Evolutionary conservation across 1,140 invertebrate genomes (phyloP), one percentile per base, ranked within the genome.

Genomic region (Harpegnathos saltator): DNA sequence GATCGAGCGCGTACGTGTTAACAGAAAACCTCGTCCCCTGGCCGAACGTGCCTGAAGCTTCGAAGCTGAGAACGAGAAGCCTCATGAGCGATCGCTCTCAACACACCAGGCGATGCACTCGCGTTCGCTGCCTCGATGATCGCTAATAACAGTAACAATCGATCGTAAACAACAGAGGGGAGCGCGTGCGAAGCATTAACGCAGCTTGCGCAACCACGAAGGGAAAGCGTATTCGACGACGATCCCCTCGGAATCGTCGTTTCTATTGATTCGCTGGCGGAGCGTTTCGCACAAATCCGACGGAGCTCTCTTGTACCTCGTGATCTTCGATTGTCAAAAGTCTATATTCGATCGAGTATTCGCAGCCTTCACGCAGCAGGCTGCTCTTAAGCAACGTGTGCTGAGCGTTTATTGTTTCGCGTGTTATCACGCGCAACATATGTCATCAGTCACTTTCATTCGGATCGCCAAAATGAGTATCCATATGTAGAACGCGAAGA

Each of bases 171-270:
- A 87, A 87, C 71, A 62, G 24, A 52, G 22, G 0, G 50, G 44
- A 17, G 50, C 29, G 12, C 24, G 15, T 48, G n/a, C n/a, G 19
- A 63, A 61, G 4, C 61, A 73, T 69, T 56, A 80, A 86, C 48
- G n/a, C 75, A 84, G 29, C 65, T 75, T 71, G 66, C 48, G 54
- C 15, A 68, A 73, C n/a, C 81, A 65, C 52, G 22, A 54, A 72
- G 24, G 9, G 19, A 68, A 50, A 80, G 15, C 50, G 19, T 56
- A 15, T 48, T 86, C 38, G 33, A 68, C 38, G 33, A 68, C 22
- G 61, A 68, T 33, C 5, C 19, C 17, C 15, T 68, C 22, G 11
- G 19, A 78, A 78, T 72, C 17, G 48, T 63, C n/a, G n/a, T 58
- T 63, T 38, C 17, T 15, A 44, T 73, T 29, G 68, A 71, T 58